These are phyloP conservation scores for Sphenodon punctatus DNA, from an alignment of 2,797 vertebrate genomes.

Conservation along the genomic window DNA sequence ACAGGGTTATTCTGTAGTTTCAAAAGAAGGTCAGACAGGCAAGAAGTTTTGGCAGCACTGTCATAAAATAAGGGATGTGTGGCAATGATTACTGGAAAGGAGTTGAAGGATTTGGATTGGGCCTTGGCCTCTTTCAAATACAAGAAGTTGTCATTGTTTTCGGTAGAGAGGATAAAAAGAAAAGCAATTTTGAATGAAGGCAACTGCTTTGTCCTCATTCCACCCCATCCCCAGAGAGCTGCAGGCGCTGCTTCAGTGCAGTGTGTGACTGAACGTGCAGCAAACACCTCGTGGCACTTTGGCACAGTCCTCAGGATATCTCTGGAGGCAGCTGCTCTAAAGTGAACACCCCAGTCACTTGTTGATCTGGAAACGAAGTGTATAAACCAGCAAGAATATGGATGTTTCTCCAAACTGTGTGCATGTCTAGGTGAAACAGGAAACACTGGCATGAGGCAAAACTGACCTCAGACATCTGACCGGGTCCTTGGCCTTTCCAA, in stretches of 20 bases:
- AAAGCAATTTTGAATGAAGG: slow-evolving; percentile 29
- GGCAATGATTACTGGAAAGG: fast-evolving
- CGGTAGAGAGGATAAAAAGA: slow-evolving; percentile 5
- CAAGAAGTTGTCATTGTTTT: background rate
- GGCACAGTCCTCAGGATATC: slow-evolving; percentile 16
- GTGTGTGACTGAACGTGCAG: background rate
- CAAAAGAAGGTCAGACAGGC: too few species aligned
- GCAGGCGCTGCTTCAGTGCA: slow-evolving; percentile 18
- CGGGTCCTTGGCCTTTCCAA: background rate
- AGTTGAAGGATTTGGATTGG: background rate
- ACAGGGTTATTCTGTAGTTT: too few species aligned
- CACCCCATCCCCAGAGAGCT: slow-evolving; percentile 40
- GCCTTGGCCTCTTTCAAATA: background rate
- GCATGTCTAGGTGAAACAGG: background rate
- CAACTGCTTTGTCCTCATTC: slow-evolving; percentile 33
- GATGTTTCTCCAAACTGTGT: background rate
- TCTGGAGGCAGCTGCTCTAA: slow-evolving; percentile 1
- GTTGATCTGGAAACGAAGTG: slow-evolving; percentile 43
- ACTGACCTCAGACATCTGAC: background rate
- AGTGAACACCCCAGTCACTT: slow-evolving; percentile 53
- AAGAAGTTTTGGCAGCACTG: too few species aligned
- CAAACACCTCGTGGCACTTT: background rate
- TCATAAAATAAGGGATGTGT: too few species aligned
- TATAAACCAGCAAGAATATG: background rate
- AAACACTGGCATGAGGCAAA: slow-evolving; percentile 15